These are phyloP conservation scores for Lacanobia oleracea DNA, from an alignment of 2,888 invertebrate genomes.

Conservation along the genomic window DNA sequence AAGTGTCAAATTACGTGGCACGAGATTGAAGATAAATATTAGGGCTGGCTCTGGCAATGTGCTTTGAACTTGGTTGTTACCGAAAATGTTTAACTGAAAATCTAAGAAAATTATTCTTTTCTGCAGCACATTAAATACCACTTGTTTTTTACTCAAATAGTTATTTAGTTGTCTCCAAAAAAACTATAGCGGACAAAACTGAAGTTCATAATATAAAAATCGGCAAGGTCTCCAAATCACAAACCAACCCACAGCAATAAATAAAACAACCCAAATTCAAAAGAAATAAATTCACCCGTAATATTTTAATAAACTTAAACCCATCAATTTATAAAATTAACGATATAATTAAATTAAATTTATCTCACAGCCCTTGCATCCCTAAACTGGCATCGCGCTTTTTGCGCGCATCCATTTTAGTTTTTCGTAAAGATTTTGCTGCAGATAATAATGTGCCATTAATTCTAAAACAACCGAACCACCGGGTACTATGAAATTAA, in stretches of 20 bases:
- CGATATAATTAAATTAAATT: constrained; percentile 73
- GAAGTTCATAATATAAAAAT: not conserved
- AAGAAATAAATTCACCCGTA: constrained; percentile 36
- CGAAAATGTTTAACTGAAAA: not conserved
- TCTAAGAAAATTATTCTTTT: not conserved
- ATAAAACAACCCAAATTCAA: constrained; percentile 11
- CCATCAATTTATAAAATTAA: constrained; percentile 66
- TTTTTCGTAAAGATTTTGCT: constrained; percentile 88
- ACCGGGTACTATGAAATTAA: not conserved
- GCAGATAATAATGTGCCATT: constrained; percentile 82
- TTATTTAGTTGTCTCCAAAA: no score
- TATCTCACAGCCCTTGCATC: constrained; percentile 79
- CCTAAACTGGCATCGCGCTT: constrained; percentile 75
- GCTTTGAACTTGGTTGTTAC: not conserved
- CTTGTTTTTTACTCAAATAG: not conserved
- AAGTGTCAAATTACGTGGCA: constrained; percentile 90
- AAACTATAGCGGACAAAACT: not conserved
- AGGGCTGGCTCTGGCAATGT: constrained; percentile 78
- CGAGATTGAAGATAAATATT: constrained; percentile 85
- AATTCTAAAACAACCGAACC: constrained; percentile 56
- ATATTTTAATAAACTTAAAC: constrained; percentile 40
- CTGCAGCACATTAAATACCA: not conserved
- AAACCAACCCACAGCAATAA: not conserved
- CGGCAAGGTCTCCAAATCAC: not conserved
- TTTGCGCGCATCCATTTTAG: constrained; percentile 87